Base-by-base conservation (phyloP, 2,888 invertebrate genomes). In the Patella caerulea region DNA sequence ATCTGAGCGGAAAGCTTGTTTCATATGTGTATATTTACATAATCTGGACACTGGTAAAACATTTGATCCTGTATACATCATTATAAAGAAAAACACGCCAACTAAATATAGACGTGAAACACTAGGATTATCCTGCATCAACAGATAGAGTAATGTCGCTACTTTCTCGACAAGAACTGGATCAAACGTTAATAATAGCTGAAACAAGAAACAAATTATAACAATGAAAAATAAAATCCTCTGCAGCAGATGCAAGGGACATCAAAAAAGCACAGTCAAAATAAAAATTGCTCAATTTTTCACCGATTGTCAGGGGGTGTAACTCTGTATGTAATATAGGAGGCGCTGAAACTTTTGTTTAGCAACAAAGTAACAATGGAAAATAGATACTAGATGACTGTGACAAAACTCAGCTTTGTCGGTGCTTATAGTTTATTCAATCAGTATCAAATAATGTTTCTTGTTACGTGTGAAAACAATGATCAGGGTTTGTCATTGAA, bases 21-120 rank as follows among this genome's bases (percentile, higher is more conserved):
- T 96, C 93, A 96, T 95, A 91, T 99, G 99, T 2, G 98, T 97
- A 85, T 98, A 93, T 88, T 98, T 95, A 74, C 99, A 93, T 92
- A 99, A 98, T 88, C 95, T 94, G 0, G 98, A 98, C 75, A 99
- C 95, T 0, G 99, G 99, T 83, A 99, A 93, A 79, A 99, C 95
- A 90, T 99, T 99, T 56, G 98, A 98, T 17, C 99, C 99, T 0
- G 98, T 99, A 92, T 99, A 99, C 96, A 99, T 96, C 82, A 99
- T 94, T 93, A 99, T 98, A 92, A 99, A 99, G 93, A 96, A 99
- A 92, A 98, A 99, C 45, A 97, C 96, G 3, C 99, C 99, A 0
- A 97, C 97, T 78, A 97, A 94, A 92, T 99, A 99, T 71, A 99
- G 94, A 88, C 97, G 96, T 0, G 98, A 96, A 88, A 98, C 95